Base-by-base conservation (phyloP, 1,140 invertebrate genomes). In the Drosophila orena region DNA sequence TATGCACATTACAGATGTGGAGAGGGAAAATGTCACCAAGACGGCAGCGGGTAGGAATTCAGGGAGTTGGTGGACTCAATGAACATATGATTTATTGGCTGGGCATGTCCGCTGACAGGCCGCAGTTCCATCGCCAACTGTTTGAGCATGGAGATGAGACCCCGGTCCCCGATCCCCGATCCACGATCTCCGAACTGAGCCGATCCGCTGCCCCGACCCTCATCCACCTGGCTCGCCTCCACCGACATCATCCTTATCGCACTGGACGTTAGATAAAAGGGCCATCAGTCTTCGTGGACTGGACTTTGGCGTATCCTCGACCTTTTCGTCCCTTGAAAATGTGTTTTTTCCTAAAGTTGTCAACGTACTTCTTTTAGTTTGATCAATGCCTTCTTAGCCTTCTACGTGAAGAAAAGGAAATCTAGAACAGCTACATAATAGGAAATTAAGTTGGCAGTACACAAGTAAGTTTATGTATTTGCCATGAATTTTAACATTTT, bases 31-130 rank as follows among this genome's bases (percentile, higher is more conserved):
- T 88, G 83, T 88, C 83, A 89, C 70, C 81, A 49, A 27, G 14
- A 30, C 10, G 42, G 15, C 15, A 20, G 42, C 42, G 42, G 15
- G 2, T 11, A n/a, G 27, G 11, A 72, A 50, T 54, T 35, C 30
- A 46, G 61, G 20, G 43, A 47, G 38, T 22, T 11, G 43, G 56
- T 62, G 52, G 49, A 65, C 57, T 80, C 77, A 71, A 83, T 76
- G 70, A 75, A 64, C 79, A 76, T 88, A 86, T 86, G 83, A 86
- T 86, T 86, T 83, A 88, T 88, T 24, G 53, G 27, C 34, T 22
- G 42, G 43, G 22, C 35, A 47, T 58, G 55, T 61, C 47, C 40
- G 68, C 52, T 77, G 73, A 77, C 71, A 73, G 68, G 65, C 65
- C 65, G 62, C 70, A 73, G 68, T 40, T 42, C 57, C 37, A 34